Evolutionary conservation across 2,113 vertebrate genomes (phyloP).

Genomic region (Periophthalmodon schlosseri): DNA sequence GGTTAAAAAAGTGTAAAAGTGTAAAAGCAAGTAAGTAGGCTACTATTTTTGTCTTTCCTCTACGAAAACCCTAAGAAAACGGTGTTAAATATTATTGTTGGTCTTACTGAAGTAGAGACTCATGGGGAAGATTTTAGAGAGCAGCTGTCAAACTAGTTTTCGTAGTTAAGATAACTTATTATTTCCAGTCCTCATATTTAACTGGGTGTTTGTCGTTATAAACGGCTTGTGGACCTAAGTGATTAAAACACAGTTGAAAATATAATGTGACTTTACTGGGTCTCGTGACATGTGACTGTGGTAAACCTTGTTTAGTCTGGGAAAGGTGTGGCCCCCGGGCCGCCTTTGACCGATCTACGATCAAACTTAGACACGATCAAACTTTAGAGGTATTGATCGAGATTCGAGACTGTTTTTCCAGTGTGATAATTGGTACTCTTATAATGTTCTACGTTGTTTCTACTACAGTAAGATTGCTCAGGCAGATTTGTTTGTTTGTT

Average conservation of each 20-base stretch:
- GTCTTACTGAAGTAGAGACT: not conserved
- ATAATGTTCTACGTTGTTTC: too few species aligned
- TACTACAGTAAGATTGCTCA: too few species aligned
- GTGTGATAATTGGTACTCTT: too few species aligned
- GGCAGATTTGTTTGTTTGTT: too few species aligned
- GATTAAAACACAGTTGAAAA: not conserved
- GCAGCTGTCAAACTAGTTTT: not conserved
- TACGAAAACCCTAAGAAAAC: too few species aligned
- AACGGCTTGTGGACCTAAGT: not conserved
- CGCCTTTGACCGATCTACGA: too few species aligned
- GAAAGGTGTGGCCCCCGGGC: not conserved
- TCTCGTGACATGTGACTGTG: not conserved
- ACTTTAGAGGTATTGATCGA: too few species aligned
- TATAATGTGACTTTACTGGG: not conserved
- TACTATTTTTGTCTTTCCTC: too few species aligned
- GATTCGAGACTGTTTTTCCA: too few species aligned
- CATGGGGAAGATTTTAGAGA: not conserved
- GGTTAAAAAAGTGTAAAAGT: not conserved
- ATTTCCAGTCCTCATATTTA: not conserved
- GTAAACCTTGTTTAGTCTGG: not conserved
- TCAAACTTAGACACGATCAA: too few species aligned
- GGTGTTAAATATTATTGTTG: not conserved
- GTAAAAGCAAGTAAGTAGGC: too few species aligned
- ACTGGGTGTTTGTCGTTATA: not conserved
- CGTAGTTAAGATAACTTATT: not conserved